These are phyloP conservation scores for Acanthosepion esculentum DNA, from an alignment of 2,888 invertebrate species.

Conservation along the genomic window DNA sequence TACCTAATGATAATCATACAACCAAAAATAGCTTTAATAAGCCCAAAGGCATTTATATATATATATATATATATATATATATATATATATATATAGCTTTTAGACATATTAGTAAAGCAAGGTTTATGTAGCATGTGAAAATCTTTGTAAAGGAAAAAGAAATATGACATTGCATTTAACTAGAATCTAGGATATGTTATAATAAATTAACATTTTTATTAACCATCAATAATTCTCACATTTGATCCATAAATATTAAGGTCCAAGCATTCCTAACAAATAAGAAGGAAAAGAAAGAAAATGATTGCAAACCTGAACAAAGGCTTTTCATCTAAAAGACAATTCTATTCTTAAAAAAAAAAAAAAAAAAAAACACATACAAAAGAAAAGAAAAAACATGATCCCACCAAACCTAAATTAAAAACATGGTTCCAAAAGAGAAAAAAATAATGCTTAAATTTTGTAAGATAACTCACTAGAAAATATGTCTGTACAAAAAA, in stretches of 20 bases:
- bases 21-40: neutral
- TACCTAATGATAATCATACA: neutral
- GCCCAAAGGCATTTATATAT: neutral
- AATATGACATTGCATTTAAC: neutral
- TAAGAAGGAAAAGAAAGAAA: too few relatives aligned
- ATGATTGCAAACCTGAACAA: neutral
- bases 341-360: too few relatives aligned
- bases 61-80: neutral
- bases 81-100: neutral
- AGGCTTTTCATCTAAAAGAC: too few relatives aligned
- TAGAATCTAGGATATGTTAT: neutral
- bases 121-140: neutral
- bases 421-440: neutral
- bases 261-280: too few relatives aligned
- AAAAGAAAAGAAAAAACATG: too few relatives aligned
- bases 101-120: neutral
- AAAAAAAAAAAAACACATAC: too few relatives aligned
- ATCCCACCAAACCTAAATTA: too few relatives aligned
- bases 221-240: neutral
- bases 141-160: neutral
- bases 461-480: neutral
- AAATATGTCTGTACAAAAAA: neutral
- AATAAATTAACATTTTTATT: too few relatives aligned
- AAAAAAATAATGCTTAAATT: neutral
- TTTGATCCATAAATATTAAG: neutral